Percentiles rank a stretch among this genome's conserved stretches.
These are phyloP conservation scores for Brachirus orientalis DNA, from an alignment of 2,113 vertebrate species.

Conservation along the genomic window DNA sequence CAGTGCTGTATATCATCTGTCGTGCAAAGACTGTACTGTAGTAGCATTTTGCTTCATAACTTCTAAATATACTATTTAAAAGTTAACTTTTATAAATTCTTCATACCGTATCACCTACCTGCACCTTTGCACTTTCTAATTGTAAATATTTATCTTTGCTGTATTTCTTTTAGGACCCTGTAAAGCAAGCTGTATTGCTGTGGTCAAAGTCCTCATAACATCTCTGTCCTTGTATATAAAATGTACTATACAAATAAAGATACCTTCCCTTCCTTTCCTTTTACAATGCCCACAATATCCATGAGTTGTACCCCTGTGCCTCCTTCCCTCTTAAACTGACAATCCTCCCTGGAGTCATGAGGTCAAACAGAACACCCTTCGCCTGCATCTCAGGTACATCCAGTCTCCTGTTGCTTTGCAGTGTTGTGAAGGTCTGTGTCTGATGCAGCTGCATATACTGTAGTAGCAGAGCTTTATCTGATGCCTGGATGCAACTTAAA, in stretches of 20 bases:
- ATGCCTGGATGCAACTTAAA: neutral
- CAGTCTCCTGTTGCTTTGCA: neutral
- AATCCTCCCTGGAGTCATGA: constrained; percentile 5
- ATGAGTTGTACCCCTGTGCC: neutral
- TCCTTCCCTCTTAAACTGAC: neutral
- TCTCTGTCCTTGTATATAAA: neutral
- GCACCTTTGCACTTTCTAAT: neutral
- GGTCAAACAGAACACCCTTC: neutral
- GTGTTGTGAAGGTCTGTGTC: neutral
- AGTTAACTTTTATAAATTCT: neutral
- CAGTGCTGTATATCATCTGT: neutral
- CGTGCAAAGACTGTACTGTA: neutral
- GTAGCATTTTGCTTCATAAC: neutral
- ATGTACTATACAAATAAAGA: neutral
- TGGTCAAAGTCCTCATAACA: neutral
- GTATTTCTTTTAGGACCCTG: neutral
- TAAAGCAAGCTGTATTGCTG: neutral
- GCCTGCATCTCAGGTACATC: neutral
- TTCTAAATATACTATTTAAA: neutral
- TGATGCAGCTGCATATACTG: neutral
- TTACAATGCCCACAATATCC: neutral
- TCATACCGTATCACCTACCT: neutral
- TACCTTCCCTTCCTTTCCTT: neutral
- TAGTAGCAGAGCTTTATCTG: too few relatives aligned
- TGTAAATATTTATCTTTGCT: neutral